phyloP scores from a whole-genome alignment of 2,888 invertebrate genomes.

The Agrochola litura region DNA sequence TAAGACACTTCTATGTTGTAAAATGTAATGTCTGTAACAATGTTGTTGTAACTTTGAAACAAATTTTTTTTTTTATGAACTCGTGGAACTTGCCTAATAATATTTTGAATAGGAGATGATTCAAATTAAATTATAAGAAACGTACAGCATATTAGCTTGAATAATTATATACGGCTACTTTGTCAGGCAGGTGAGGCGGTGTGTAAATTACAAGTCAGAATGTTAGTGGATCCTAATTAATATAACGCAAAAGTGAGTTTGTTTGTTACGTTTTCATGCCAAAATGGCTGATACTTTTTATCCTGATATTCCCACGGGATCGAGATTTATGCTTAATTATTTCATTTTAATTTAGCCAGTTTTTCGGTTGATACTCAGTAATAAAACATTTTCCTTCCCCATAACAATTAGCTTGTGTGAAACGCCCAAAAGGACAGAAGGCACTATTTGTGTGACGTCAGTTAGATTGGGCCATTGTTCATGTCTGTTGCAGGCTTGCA shows the following conservation, averaged over 20 bases:
- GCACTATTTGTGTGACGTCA: background rate
- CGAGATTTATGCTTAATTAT: background rate
- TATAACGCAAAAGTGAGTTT: too few relatives aligned
- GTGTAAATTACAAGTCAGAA: background rate
- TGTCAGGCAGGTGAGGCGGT: background rate
- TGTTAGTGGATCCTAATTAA: background rate
- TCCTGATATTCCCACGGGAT: too few relatives aligned
- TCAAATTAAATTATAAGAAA: background rate
- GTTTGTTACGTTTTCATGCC: too few relatives aligned
- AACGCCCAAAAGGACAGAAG: background rate
- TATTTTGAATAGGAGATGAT: background rate
- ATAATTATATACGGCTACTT: background rate
- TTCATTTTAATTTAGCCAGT: background rate
- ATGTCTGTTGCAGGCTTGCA: background rate
- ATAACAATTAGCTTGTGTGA: background rate
- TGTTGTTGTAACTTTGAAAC: too few relatives aligned
- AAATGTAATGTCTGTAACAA: too few relatives aligned
- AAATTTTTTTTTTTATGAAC: too few relatives aligned
- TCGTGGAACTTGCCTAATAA: too few relatives aligned
- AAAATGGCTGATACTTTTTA: too few relatives aligned
- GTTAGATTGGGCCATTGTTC: background rate
- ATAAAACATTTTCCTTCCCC: background rate
- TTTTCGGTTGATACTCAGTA: background rate
- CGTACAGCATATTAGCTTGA: background rate
- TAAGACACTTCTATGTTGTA: too few relatives aligned